A percentile compares a stretch with the other conserved stretches of the same genome.
Conservation (phyloP, 2,888 invertebrate species). For the Miltochrista miniata region DNA sequence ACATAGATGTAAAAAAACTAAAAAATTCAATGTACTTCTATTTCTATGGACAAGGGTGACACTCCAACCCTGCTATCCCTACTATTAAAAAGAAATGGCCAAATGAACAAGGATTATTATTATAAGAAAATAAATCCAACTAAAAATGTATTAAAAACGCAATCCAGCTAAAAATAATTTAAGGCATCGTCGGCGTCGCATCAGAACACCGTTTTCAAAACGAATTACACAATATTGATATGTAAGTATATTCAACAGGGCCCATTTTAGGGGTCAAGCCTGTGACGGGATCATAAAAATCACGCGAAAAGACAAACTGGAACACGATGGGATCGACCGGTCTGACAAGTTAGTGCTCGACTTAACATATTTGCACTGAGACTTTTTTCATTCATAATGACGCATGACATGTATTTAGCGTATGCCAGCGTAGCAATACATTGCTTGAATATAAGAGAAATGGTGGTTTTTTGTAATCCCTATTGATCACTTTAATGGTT, state of each 20-base stretch:
- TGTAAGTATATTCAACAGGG: slow-evolving; percentile 1
- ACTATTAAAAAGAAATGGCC: too few relatives aligned
- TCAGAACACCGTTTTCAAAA: slow-evolving; percentile 4
- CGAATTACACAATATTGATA: slow-evolving; percentile 36
- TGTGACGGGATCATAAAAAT: slow-evolving; percentile 41
- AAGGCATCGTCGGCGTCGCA: background rate
- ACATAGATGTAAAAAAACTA: too few relatives aligned
- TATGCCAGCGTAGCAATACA: slow-evolving; percentile 4
- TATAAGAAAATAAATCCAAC: too few relatives aligned
- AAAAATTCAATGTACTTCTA: too few relatives aligned
- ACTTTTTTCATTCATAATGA: slow-evolving; percentile 45
- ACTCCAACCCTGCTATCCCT: too few relatives aligned
- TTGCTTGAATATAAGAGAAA: too few relatives aligned
- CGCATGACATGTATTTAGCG: slow-evolving; percentile 30
- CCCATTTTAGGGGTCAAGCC: slow-evolving; percentile 46
- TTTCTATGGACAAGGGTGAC: too few relatives aligned
- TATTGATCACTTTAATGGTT: too few relatives aligned
- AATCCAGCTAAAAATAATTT: too few relatives aligned
- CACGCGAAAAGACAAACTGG: slow-evolving; percentile 51
- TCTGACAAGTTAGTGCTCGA: slow-evolving; percentile 39
- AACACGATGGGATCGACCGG: slow-evolving; percentile 36
- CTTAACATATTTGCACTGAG: slow-evolving; percentile 35
- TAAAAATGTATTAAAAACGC: too few relatives aligned
- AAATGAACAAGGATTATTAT: too few relatives aligned
- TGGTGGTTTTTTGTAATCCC: too few relatives aligned